Conservation (phyloP, 2,797 vertebrate genomes). For the Thamnophis elegans region DNA sequence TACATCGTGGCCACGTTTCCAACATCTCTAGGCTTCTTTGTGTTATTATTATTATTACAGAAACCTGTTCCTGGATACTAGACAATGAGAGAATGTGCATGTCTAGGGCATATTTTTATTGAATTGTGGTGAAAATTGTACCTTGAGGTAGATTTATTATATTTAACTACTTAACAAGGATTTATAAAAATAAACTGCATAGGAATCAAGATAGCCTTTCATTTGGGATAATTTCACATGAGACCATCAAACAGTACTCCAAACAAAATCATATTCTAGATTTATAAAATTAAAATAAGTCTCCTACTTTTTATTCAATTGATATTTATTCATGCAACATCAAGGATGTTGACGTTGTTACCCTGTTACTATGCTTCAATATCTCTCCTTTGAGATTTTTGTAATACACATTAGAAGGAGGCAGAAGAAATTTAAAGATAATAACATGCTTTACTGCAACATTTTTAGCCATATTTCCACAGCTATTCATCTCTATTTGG, state of each 20-base stretch:
- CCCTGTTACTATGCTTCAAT: background rate
- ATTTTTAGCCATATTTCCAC: background rate
- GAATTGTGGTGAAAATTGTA: constrained; percentile 55
- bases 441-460: background rate
- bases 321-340: background rate
- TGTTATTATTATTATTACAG: constrained; percentile 49
- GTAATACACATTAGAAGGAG: background rate
- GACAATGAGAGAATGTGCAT: constrained; percentile 39
- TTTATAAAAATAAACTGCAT: constrained; percentile 62
- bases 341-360: background rate
- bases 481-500: background rate
- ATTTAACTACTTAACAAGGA: constrained; percentile 56
- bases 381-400: background rate
- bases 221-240: background rate
- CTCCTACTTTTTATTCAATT: constrained; percentile 30
- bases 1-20: constrained; percentile 55
- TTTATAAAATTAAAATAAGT: constrained; percentile 10
- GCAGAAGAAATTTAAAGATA: background rate
- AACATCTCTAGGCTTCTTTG: constrained; percentile 44
- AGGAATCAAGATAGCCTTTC: constrained; percentile 35
- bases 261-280: background rate
- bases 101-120: constrained; percentile 60
- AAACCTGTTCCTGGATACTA: constrained; percentile 41
- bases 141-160: constrained; percentile 50
- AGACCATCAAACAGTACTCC: constrained; percentile 28